Percentiles rank a stretch among this genome's conserved stretches.
These are phyloP conservation scores for Drosophila carrolli DNA, from an alignment of 1,140 invertebrate species.

Conservation along the genomic window DNA sequence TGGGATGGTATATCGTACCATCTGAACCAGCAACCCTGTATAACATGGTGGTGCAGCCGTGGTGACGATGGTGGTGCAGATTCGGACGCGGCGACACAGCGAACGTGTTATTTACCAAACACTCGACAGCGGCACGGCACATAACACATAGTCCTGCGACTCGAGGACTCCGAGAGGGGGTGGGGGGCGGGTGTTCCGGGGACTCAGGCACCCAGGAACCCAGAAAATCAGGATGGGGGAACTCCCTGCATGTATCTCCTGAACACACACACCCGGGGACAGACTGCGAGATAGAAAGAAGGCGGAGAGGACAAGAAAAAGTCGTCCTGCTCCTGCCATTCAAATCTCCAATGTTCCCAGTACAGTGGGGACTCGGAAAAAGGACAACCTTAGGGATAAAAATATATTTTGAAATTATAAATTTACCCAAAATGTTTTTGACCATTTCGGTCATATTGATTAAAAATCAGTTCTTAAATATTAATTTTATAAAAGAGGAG, in stretches of 20 bases:
- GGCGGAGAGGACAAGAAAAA: constrained; percentile 19
- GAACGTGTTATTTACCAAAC: constrained; percentile 83
- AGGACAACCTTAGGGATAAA: no score
- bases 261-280: neutral
- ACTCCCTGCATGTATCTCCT: neutral
- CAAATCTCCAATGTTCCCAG: no score
- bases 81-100: constrained; percentile 71
- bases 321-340: constrained; percentile 8
- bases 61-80: constrained; percentile 46
- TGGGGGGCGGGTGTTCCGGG: neutral
- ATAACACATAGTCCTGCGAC: constrained; percentile 62
- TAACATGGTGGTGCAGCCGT: constrained; percentile 16
- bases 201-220: neutral
- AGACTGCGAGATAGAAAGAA: constrained; percentile 8
- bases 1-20: neutral
- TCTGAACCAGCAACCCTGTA: constrained; percentile 45
- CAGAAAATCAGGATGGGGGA: neutral
- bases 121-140: constrained; percentile 72
- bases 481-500: no score
- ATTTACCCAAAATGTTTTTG: no score
- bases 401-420: no score
- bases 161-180: constrained; percentile 1
- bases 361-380: neutral
- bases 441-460: no score
- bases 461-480: no score